Percentiles rank a stretch among this genome's conserved stretches.
Conservation (phyloP, 37 sponge, comb jelly and placozoan species). For the Eunapius fragilis region DNA sequence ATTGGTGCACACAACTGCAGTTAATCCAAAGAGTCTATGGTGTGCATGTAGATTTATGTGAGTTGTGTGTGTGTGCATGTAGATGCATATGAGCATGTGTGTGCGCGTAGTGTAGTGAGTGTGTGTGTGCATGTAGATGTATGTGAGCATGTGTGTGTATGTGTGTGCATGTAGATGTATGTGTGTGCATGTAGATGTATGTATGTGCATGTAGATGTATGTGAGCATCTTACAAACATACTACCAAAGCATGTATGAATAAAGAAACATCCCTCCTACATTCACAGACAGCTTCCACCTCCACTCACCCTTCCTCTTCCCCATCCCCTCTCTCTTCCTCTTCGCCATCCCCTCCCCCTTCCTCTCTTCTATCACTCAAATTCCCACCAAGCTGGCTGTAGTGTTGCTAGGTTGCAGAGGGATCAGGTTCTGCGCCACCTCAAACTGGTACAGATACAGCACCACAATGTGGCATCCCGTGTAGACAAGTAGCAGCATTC, state of each 20-base stretch:
- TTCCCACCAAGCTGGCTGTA: conserved; percentile 34
- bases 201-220: background rate
- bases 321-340: no score
- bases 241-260: conserved; percentile 74
- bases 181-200: background rate
- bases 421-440: conserved; percentile 37
- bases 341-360: no score
- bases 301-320: no score
- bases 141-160: background rate
- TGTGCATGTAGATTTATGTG: background rate
- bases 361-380: conserved; percentile 4
- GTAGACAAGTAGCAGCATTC: conserved; percentile 43
- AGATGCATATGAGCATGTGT: no score
- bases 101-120: no score
- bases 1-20: conserved; percentile 52
- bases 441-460: conserved; percentile 82
- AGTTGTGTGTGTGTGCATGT: no score
- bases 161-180: background rate
- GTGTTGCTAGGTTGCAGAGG: conserved; percentile 4
- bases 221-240: no score
- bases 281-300: no score
- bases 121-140: background rate
- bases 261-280: no score
- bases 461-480: conserved; percentile 62
- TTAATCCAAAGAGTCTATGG: conserved; percentile 69